phyloP scores from a whole-genome alignment of 2,113 vertebrate genomes.

The Loxodonta africana region DNA sequence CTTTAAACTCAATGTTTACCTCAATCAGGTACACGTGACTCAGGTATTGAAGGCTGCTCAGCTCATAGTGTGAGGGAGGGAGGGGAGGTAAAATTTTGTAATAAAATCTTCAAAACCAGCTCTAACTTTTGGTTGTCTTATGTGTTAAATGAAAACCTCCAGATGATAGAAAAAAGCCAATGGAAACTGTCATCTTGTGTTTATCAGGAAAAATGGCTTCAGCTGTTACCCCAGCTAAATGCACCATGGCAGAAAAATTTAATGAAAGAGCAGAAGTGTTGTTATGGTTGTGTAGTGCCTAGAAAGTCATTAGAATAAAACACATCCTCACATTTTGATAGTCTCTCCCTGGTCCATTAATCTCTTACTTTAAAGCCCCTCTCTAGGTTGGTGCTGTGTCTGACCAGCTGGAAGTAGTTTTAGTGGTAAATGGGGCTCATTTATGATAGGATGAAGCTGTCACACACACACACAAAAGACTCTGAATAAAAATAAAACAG shows the following conservation, averaged over 20 bases:
- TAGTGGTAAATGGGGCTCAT: constrained; percentile 68
- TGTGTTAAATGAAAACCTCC: constrained; percentile 43
- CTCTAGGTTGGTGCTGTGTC: constrained; percentile 65
- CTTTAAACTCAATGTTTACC: constrained; percentile 6
- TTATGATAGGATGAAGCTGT: constrained; percentile 84
- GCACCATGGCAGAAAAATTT: background rate
- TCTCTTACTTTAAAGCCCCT: constrained; percentile 75
- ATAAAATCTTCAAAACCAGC: constrained; percentile 60
- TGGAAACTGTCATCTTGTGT: background rate
- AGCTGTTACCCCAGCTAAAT: constrained; percentile 55
- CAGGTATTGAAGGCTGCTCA: background rate
- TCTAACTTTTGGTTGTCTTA: constrained; percentile 41
- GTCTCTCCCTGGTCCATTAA: constrained; percentile 63
- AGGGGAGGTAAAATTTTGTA: background rate
- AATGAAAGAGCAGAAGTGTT: background rate
- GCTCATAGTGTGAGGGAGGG: background rate
- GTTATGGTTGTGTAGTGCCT: constrained; percentile 27
- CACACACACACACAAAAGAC: constrained; percentile 72
- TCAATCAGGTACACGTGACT: background rate
- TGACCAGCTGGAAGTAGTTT: constrained; percentile 79
- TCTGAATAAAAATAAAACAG: constrained; percentile 87
- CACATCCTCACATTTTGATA: constrained; percentile 57
- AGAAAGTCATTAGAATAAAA: constrained; percentile 68
- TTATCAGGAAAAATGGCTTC: constrained; percentile 49
- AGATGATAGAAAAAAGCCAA: constrained; percentile 6